Conservation (phyloP, 2,113 vertebrate species). For the Corythornis madagascariensis region DNA sequence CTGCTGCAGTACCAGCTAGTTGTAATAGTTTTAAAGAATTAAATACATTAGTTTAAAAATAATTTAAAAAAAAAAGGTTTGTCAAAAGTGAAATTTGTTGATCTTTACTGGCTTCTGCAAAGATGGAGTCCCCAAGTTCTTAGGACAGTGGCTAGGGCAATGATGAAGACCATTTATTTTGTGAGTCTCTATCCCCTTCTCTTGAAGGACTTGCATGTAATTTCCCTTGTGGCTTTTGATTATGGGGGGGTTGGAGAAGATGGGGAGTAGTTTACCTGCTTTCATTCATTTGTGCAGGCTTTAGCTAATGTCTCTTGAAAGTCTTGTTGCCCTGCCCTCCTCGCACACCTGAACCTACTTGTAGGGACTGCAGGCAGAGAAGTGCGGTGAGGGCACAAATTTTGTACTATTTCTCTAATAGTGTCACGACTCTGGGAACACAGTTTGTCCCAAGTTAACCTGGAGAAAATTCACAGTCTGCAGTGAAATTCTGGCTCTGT, state of each 20-base stretch:
- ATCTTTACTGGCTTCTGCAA: background rate
- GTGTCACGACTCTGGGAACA: rapidly evolving
- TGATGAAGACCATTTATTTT: background rate
- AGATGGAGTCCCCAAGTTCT: background rate
- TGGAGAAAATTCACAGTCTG: background rate
- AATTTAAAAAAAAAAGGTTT: background rate
- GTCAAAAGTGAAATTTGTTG: background rate
- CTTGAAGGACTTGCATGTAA: background rate
- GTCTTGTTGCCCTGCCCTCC: background rate
- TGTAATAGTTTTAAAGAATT: background rate
- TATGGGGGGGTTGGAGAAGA: background rate
- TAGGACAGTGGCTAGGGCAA: background rate
- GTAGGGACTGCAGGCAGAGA: background rate
- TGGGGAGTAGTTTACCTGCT: background rate
- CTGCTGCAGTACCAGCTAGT: background rate
- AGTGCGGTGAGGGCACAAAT: background rate
- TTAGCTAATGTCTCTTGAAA: background rate
- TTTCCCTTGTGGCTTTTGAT: background rate
- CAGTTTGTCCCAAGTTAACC: background rate
- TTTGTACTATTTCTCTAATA: background rate
- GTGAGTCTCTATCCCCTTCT: background rate
- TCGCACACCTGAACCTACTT: rapidly evolving
- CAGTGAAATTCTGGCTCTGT: background rate
- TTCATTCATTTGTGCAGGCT: background rate
- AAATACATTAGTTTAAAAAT: background rate